Evolutionary conservation across 2,888 invertebrate genomes (phyloP).

Genomic region (Sphecodes monilicornis): DNA sequence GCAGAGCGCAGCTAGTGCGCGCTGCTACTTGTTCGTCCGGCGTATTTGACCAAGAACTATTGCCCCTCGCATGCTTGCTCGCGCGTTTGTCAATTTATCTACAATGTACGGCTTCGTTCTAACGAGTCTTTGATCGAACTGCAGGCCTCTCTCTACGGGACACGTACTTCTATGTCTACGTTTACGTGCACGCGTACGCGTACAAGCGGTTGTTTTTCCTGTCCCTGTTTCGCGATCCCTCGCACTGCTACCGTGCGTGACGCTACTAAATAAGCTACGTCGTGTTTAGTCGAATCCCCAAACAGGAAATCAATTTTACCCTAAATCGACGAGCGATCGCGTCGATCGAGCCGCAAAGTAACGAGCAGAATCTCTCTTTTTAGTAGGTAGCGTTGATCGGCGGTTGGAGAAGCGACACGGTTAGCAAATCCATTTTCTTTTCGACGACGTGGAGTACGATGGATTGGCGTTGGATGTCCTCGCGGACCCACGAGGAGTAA

Average conservation of each 20-base stretch:
- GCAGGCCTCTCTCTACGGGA: background rate
- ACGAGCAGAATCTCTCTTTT: background rate
- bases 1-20: background rate
- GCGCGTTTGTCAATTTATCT: constrained; percentile 74
- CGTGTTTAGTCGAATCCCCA: background rate
- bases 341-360: background rate
- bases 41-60: constrained; percentile 76
- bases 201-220: background rate
- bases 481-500: background rate
- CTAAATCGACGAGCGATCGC: too few species aligned
- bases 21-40: constrained; percentile 57
- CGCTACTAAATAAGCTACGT: background rate
- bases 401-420: background rate
- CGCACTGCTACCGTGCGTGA: background rate
- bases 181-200: background rate
- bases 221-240: background rate
- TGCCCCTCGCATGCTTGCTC: constrained; percentile 72
- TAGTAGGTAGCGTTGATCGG: background rate
- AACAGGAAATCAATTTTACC: background rate
- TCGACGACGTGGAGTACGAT: background rate
- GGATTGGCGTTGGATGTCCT: background rate
- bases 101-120: constrained; percentile 73
- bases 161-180: background rate
- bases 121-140: constrained; percentile 47
- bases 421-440: background rate